Base-by-base conservation (phyloP, 2,113 vertebrate genomes). In the Pterophyllum scalare region DNA sequence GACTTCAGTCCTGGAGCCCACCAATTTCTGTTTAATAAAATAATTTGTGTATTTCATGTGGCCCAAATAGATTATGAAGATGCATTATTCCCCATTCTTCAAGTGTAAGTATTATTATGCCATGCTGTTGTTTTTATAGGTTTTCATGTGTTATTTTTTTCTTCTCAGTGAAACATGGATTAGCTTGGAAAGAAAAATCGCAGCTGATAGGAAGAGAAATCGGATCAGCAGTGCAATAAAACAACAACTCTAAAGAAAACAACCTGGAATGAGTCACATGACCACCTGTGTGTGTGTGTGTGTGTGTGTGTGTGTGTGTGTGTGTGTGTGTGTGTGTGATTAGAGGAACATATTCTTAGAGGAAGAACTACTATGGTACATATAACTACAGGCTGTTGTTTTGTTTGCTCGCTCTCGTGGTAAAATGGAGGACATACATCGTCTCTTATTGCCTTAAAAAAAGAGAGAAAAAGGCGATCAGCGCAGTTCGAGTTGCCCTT, bases 381-480 rank as follows among this genome's bases (percentile, higher is more conserved):
- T 94, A 93, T 93, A 90, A 91, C 89, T 91, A 92, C 75, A 87
- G 88, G 92, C 93, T 89, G 94, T 92, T 86, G 88, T 91, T 94
- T 92, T 94, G 93, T 96, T 95, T 94, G 92, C 83, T 94, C 95
- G 95, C 84, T 92, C 80, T 78, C 52, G 56, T 84, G 87, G 95
- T 91, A 93, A 95, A 97, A 96, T 95, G 93, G 96, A 96, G 95
- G 95, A 94, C 94, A 96, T 94, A 96, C 95, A 96, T 97, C 90
- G 92, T 94, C 88, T 92, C 91, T 95, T 96, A 96, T 96, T 95
- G 96, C 96, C 95, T 92, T n/a, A 78, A 89, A 85, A 61, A 80
- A 59, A 14, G 72, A 35, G 62, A 31, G 22, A 52, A 33, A 57
- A 65, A 24, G 49, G 75, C 65, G 17, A 95, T 93, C 95, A 96